Conservation (phyloP, 2,113 vertebrate genomes). For the Epinephelus fuscoguttatus region DNA sequence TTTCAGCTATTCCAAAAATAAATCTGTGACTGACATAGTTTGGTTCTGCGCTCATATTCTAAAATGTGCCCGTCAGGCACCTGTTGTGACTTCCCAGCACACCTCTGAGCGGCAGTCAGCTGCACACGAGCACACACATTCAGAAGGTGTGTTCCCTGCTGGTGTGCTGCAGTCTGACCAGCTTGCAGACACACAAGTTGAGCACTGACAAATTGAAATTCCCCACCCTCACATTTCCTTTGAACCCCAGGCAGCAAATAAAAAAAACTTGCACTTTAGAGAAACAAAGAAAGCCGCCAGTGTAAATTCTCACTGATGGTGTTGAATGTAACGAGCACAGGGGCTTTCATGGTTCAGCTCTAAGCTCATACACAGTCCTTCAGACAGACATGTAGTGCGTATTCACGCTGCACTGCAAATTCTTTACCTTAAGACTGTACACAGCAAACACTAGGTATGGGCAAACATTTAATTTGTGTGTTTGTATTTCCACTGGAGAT, state of each 20-base stretch:
- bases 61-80: slow-evolving; percentile 38
- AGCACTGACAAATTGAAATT: slow-evolving; percentile 40
- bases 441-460: slow-evolving; percentile 19
- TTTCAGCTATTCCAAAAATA: slow-evolving; percentile 18
- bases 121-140: not conserved
- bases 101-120: slow-evolving; percentile 8
- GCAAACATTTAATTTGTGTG: slow-evolving; percentile 59
- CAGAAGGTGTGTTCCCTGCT: slow-evolving; percentile 12
- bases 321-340: slow-evolving; percentile 18
- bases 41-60: slow-evolving; percentile 29
- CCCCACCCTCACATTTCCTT: slow-evolving; percentile 15
- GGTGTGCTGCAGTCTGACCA: slow-evolving; percentile 19
- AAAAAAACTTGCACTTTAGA: slow-evolving; percentile 16
- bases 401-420: slow-evolving; percentile 18
- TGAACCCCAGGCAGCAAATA: slow-evolving; percentile 33
- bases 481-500: slow-evolving; percentile 51
- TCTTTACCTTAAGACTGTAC: slow-evolving; percentile 34
- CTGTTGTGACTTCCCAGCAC: slow-evolving; percentile 1
- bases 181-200: slow-evolving; percentile 23
- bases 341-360: slow-evolving; percentile 29
- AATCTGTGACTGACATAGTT: slow-evolving; percentile 45
- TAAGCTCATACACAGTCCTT: slow-evolving; percentile 49
- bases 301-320: not conserved
- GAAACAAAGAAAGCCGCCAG: slow-evolving; percentile 5
- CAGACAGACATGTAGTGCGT: slow-evolving; percentile 22